phyloP scores from a whole-genome alignment of 2,888 invertebrate genomes.

The Gryllus longicercus region DNA sequence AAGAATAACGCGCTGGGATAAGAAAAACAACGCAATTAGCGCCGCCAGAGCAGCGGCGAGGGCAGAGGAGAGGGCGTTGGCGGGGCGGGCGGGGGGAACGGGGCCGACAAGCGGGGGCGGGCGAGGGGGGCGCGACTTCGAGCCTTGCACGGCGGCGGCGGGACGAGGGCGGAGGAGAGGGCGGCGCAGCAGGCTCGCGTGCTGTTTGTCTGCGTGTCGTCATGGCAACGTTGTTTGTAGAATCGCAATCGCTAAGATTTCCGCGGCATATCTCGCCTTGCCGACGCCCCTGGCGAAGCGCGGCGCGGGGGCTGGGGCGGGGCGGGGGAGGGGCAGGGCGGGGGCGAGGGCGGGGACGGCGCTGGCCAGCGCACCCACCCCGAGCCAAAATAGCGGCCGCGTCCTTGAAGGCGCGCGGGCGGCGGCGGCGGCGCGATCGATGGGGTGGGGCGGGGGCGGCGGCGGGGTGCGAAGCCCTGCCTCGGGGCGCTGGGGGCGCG shows the following conservation, averaged over 20 bases:
- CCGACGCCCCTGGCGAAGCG: not conserved
- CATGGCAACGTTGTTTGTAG: constrained; percentile 17
- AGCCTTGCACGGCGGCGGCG: not conserved
- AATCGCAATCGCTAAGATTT: constrained; percentile 17
- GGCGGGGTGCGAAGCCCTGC: not conserved
- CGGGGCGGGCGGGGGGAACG: not conserved
- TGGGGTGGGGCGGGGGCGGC: not conserved
- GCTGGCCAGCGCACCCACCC: not conserved
- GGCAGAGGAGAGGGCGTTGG: not conserved
- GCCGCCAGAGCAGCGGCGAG: not conserved
- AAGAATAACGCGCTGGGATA: constrained; percentile 5
- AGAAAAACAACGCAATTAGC: constrained; percentile 17
- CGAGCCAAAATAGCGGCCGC: not conserved
- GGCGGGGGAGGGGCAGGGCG: not conserved
- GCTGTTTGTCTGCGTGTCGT: constrained; percentile 17
- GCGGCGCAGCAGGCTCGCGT: not conserved
- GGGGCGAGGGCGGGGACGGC: not conserved
- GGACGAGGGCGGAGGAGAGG: not conserved
- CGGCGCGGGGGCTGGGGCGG: not conserved
- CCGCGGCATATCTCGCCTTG: constrained; percentile 10
- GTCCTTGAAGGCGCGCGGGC: not conserved
- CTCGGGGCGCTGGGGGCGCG: not conserved
- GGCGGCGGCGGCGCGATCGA: not conserved
- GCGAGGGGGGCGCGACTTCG: not conserved
- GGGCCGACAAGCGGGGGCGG: not conserved